phyloP scores from a whole-genome alignment of 2,113 vertebrate genomes.

The Archilochus colubris region DNA sequence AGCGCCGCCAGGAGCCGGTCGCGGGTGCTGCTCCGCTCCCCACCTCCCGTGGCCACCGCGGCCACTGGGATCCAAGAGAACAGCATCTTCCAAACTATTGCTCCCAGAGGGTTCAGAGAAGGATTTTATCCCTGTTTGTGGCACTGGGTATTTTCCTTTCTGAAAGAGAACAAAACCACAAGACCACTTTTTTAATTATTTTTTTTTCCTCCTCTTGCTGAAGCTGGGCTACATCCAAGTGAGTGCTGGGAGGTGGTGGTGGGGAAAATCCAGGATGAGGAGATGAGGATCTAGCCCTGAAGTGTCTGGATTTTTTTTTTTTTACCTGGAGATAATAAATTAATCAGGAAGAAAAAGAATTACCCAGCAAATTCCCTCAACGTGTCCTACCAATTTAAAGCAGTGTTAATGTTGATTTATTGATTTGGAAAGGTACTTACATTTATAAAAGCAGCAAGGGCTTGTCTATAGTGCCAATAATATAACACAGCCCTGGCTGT shows the following conservation, averaged over 20 bases:
- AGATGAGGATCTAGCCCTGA: background rate
- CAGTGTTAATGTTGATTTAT: constrained; percentile 73
- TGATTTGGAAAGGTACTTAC: constrained; percentile 65
- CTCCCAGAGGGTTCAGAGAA: background rate
- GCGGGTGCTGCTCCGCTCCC: constrained; percentile 85
- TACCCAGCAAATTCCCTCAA: constrained; percentile 43
- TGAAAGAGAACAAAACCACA: constrained; percentile 17
- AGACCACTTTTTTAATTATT: background rate
- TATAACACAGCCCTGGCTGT: background rate
- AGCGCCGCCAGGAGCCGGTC: constrained; percentile 83
- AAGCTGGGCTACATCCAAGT: background rate
- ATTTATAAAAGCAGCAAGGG: constrained; percentile 30
- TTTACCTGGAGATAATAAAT: constrained; percentile 35
- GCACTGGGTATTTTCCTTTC: background rate
- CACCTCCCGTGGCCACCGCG: constrained; percentile 21
- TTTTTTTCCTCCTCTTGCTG: background rate
- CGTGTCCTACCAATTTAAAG: constrained; percentile 47
- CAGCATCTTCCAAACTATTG: background rate
- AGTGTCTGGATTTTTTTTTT: background rate
- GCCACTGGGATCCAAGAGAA: background rate
- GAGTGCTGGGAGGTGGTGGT: accelerated
- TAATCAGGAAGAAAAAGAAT: constrained; percentile 69
- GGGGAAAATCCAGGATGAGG: background rate
- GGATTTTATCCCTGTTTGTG: background rate
- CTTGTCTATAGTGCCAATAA: constrained; percentile 12